Evolutionary conservation across 2,888 invertebrate genomes (phyloP), one percentile per base, ranked within the genome.

Genomic region (Omphaloscelis lunosa): DNA sequence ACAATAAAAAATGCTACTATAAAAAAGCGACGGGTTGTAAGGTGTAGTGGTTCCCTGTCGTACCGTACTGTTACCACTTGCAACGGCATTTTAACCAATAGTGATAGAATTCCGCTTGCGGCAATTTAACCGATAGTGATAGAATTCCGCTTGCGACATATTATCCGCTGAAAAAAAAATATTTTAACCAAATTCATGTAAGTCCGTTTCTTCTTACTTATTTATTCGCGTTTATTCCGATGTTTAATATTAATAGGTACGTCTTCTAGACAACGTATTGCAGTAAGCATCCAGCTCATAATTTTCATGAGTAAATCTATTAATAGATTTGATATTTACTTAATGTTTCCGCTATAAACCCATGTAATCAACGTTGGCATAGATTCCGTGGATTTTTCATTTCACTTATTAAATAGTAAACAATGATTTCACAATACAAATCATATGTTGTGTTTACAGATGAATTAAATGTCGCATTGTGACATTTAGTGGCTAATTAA

Each of bases 301-400:
- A 72, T 53, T 53, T 53, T n/a, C n/a, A 72, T 72, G 15, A 23
- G 23, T 23, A 41, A 74, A 41, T 29, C 17, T 76, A 48, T 63
- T 58, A 34, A 58, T 27, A 65, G 39, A 61, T 61, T 74, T 75
- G 34, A 74, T 61, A 83, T 77, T 84, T 84, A 68, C 29, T 53
- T 29, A 58, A 48, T 65, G 41, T 53, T 48, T 51, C 20, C 29
- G 45, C 39, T 75, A 56, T 62, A 73, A 73, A 7, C 27, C 70
- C 72, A 71, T 84, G 72, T 77, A 83, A 83, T 81, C 62, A 67
- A 61, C 74, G 51, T 72, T 56, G 39, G n/a, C 63, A 56, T 39
- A 12, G 48, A 65, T 77, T 63, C 6, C 29, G 29, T 77, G 41
- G 17, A 41, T 77, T 68, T 61, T 53, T 53, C 6, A 77, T 74